These are phyloP conservation scores for Anguilla obscura DNA, from an alignment of 2,797 vertebrate species.

Conservation along the genomic window DNA sequence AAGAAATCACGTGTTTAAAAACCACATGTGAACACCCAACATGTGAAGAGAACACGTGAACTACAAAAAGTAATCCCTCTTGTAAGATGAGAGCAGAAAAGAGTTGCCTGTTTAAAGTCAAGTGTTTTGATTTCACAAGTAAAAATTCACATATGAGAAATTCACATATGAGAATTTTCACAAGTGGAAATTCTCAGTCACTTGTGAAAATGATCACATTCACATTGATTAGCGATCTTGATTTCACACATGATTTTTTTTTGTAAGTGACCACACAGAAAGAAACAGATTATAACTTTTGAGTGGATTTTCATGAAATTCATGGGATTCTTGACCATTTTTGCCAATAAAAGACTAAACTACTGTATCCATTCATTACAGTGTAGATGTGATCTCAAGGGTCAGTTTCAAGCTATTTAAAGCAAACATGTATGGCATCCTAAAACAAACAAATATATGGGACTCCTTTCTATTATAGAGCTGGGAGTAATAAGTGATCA, in stretches of 20 bases:
- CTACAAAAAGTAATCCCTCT: too few relatives aligned
- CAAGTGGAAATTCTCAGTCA: neutral
- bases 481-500: neutral
- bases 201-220: too few relatives aligned
- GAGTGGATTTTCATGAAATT: neutral
- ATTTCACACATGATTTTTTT: neutral
- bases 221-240: too few relatives aligned
- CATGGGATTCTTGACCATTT: neutral
- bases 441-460: neutral
- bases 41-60: too few relatives aligned
- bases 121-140: too few relatives aligned
- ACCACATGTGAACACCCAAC: too few relatives aligned
- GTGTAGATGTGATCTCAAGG: neutral
- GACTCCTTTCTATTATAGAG: neutral
- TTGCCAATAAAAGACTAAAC: neutral
- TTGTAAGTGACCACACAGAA: too few relatives aligned
- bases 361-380: neutral
- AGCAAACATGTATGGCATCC: neutral
- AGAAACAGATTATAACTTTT: neutral
- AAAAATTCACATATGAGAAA: too few relatives aligned
- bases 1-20: too few relatives aligned
- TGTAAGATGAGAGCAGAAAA: too few relatives aligned
- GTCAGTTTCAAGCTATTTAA: neutral
- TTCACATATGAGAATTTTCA: neutral
- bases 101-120: too few relatives aligned